Percentiles rank a stretch among this genome's conserved stretches.
Evolutionary conservation across 2,888 invertebrate species (phyloP).

Genomic region (Zaprionus bogoriensis): DNA sequence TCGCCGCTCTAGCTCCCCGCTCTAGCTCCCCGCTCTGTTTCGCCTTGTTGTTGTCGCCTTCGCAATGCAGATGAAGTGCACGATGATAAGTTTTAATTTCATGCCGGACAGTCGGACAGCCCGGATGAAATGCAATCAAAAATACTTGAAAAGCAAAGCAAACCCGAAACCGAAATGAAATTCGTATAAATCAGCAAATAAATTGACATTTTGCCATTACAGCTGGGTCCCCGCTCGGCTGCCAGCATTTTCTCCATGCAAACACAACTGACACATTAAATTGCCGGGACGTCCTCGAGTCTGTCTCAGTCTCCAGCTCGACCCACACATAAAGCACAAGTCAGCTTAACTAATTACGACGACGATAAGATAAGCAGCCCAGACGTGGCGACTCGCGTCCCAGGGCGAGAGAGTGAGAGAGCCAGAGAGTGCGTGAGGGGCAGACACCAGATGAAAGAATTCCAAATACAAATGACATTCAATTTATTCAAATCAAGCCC

Average conservation of each 20-base stretch:
- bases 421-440: not conserved
- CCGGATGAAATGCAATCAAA: conserved; percentile 63
- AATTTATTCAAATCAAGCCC: conserved; percentile 78
- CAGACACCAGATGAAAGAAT: conserved; percentile 53
- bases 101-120: conserved; percentile 23
- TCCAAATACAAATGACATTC: conserved; percentile 75
- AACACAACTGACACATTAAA: conserved; percentile 65
- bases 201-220: conserved; percentile 69
- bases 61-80: conserved; percentile 62
- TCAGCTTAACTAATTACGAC: conserved; percentile 75
- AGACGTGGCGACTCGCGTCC: conserved; percentile 10
- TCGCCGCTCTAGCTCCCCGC: conserved; percentile 26
- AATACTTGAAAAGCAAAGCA: conserved; percentile 25
- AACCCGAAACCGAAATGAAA: conserved; percentile 55
- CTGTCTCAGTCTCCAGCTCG: conserved; percentile 4
- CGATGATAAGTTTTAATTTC: conserved; percentile 71
- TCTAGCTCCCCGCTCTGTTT: conserved; percentile 14
- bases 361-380: conserved; percentile 73
- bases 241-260: conserved; percentile 44
- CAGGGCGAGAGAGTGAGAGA: not conserved
- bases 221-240: conserved; percentile 44
- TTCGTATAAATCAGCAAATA: conserved; percentile 73
- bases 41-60: conserved; percentile 3
- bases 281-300: conserved; percentile 43
- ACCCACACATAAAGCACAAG: conserved; percentile 60